phyloP scores from a whole-genome alignment of 2,113 vertebrate genomes.

The Porphyrio hochstetteri region DNA sequence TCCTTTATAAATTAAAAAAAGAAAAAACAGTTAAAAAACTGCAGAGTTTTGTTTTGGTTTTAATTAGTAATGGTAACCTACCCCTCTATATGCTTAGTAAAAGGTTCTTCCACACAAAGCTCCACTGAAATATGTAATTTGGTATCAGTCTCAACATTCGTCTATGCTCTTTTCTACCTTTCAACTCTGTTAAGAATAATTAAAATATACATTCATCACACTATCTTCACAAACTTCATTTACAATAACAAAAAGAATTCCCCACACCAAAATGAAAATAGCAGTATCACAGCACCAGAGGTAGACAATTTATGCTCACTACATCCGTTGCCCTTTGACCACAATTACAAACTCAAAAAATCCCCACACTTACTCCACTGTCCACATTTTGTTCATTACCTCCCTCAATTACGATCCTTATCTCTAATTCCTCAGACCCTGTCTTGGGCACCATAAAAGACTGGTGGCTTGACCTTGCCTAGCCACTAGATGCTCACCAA shows the following conservation, averaged over 20 bases:
- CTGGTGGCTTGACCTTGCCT: background rate
- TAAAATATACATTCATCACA: background rate
- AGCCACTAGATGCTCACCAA: background rate
- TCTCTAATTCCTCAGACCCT: background rate
- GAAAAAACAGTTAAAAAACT: background rate
- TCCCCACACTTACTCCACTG: background rate
- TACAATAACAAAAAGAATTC: background rate
- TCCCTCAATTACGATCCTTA: background rate
- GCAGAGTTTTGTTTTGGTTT: background rate
- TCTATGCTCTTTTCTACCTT: background rate
- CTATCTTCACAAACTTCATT: background rate
- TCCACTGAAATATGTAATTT: background rate
- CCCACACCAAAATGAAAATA: background rate
- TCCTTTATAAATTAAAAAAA: background rate
- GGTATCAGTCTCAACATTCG: background rate
- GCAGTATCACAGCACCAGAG: background rate
- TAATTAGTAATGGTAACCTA: background rate
- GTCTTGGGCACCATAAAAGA: background rate
- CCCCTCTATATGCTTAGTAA: background rate
- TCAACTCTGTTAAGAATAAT: background rate
- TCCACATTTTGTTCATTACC: background rate
- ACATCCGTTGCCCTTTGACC: background rate
- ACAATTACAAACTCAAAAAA: background rate
- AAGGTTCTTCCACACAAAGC: background rate
- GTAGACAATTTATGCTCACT: background rate